Evolutionary conservation across 1,140 invertebrate genomes (phyloP).

Genomic region (Penaeus vannamei): DNA sequence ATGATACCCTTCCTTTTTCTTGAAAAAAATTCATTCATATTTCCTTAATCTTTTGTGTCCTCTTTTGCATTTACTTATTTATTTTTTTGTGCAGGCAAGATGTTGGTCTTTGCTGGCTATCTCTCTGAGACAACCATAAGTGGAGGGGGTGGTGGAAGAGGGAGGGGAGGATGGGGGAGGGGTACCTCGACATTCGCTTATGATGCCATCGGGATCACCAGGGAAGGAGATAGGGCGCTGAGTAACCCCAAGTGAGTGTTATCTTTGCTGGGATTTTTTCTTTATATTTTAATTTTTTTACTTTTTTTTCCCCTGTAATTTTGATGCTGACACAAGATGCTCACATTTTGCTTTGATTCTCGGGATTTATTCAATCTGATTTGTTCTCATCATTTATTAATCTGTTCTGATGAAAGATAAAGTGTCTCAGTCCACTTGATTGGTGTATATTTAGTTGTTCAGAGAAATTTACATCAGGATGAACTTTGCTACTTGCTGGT

Average conservation of each 20-base stretch:
- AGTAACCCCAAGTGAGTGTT: conserved; percentile 33
- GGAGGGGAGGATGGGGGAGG: conserved; percentile 14
- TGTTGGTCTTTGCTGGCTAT: conserved; percentile 71
- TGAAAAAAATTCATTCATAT: not conserved
- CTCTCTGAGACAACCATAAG: conserved; percentile 67
- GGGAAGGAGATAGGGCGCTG: conserved; percentile 16
- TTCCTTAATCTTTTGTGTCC: conserved; percentile 36
- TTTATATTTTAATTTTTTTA: not conserved
- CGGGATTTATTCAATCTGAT: not conserved
- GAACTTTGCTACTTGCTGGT: not conserved
- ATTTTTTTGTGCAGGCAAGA: conserved; percentile 69
- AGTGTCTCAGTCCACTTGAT: no score
- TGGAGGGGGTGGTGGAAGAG: conserved; percentile 44
- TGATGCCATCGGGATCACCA: conserved; percentile 38
- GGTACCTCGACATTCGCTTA: conserved; percentile 47
- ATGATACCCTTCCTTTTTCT: not conserved
- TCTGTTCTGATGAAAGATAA: no score
- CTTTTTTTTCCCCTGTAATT: not conserved
- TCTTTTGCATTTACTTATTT: conserved; percentile 7
- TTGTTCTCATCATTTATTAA: no score
- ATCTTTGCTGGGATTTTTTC: not conserved
- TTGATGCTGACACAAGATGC: not conserved
- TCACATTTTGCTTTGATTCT: not conserved
- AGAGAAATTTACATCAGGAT: not conserved
- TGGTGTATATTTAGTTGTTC: no score